phyloP scores from a whole-genome alignment of 2,113 vertebrate genomes.

The Muntiacus reevesi region DNA sequence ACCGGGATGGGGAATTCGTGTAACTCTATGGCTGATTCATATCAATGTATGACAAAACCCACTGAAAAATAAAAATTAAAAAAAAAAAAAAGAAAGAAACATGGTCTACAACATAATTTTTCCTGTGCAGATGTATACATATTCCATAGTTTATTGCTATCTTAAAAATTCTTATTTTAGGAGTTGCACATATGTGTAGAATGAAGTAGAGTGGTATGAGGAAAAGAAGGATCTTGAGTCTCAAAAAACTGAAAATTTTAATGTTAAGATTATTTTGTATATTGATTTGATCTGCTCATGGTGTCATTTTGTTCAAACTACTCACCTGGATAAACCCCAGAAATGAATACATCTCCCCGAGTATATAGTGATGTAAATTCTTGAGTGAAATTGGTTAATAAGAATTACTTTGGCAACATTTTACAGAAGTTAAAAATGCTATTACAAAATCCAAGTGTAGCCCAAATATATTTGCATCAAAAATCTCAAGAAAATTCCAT shows the following conservation, averaged over 20 bases:
- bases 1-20: no score
- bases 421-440: slow-evolving; percentile 2
- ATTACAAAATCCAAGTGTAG: not conserved
- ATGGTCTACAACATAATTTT: not conserved
- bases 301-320: not conserved
- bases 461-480: not conserved
- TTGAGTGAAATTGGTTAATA: not conserved
- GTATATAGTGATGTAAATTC: not conserved
- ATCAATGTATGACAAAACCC: no score
- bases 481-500: not conserved
- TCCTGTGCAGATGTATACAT: not conserved
- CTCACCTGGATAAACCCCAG: not conserved
- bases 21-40: no score
- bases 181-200: not conserved
- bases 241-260: not conserved
- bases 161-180: not conserved
- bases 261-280: not conserved
- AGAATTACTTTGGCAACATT: not conserved
- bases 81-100: no score
- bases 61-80: no score
- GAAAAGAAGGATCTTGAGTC: not conserved
- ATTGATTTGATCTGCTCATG: not conserved
- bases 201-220: not conserved
- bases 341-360: not conserved
- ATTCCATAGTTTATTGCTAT: not conserved